These are phyloP conservation scores for Troides aeacus DNA, from an alignment of 2,888 invertebrate genomes.

Conservation along the genomic window DNA sequence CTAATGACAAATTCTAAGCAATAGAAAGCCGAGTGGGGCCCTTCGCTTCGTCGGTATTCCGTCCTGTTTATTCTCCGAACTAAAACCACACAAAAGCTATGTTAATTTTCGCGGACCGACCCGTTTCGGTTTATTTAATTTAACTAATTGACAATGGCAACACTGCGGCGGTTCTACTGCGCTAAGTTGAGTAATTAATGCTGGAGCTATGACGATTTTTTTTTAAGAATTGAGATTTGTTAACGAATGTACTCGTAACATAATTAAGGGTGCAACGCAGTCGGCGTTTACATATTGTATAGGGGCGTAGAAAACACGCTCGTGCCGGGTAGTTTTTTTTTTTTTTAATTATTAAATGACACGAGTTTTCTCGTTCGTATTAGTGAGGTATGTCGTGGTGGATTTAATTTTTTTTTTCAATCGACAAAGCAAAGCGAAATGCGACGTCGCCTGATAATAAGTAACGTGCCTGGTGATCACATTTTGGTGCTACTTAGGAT, in stretches of 20 bases:
- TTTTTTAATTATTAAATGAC: conserved; percentile 15
- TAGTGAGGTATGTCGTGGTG: not conserved
- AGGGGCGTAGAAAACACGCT: conserved; percentile 8
- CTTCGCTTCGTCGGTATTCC: conserved; percentile 25
- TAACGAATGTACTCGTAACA: conserved; percentile 53
- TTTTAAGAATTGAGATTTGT: conserved; percentile 51
- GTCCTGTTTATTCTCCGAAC: conserved; percentile 20
- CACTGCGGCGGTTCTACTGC: conserved; percentile 47
- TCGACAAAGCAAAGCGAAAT: too few relatives aligned
- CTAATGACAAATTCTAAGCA: conserved; percentile 9
- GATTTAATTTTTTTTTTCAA: not conserved
- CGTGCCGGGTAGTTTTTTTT: conserved; percentile 7
- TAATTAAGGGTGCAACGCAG: conserved; percentile 46
- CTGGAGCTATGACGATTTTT: conserved; percentile 48
- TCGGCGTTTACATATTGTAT: conserved; percentile 20
- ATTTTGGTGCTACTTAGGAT: too few relatives aligned
- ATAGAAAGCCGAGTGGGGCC: conserved; percentile 22
- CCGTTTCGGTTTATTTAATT: conserved; percentile 67
- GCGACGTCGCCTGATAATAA: too few relatives aligned
- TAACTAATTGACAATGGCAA: conserved; percentile 67
- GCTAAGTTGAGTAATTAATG: conserved; percentile 55
- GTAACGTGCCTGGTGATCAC: too few relatives aligned
- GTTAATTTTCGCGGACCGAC: conserved; percentile 62
- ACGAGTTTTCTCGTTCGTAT: conserved; percentile 10
- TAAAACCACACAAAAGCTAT: conserved; percentile 51